Conservation (phyloP, 2,888 invertebrate genomes). For the Aspidapion aeneum region DNA sequence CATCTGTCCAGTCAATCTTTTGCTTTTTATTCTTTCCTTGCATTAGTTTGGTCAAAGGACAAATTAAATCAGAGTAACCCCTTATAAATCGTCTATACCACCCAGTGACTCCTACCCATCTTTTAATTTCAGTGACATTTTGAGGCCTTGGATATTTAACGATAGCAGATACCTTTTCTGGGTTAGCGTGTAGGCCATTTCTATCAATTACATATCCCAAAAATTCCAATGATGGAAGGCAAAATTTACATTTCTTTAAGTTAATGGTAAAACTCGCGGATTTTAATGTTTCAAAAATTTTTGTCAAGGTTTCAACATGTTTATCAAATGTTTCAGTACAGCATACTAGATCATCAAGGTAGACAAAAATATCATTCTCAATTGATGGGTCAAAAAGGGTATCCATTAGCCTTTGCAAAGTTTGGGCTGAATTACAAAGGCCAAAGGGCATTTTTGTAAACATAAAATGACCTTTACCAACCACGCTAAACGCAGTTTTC, state of each 20-base stretch:
- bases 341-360: no score
- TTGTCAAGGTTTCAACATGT: no score
- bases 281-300: neutral
- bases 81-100: constrained; percentile 19
- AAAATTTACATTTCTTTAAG: constrained; percentile 17
- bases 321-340: no score
- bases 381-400: no score
- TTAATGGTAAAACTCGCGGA: neutral
- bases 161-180: constrained; percentile 8
- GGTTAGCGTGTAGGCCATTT: constrained; percentile 2
- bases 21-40: constrained; percentile 22
- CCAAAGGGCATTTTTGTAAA: no score
- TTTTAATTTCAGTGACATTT: constrained; percentile 18
- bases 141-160: constrained; percentile 7
- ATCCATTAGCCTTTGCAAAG: no score
- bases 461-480: no score
- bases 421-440: no score
- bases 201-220: constrained; percentile 2
- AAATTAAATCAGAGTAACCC: constrained; percentile 17
- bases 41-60: constrained; percentile 21
- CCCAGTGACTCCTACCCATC: constrained; percentile 16
- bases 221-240: constrained; percentile 1
- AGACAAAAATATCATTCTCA: no score
- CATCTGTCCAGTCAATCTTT: constrained; percentile 17
- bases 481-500: no score